phyloP scores from a whole-genome alignment of 23 tunicate genomes.

The Aplidium turbinatum region DNA sequence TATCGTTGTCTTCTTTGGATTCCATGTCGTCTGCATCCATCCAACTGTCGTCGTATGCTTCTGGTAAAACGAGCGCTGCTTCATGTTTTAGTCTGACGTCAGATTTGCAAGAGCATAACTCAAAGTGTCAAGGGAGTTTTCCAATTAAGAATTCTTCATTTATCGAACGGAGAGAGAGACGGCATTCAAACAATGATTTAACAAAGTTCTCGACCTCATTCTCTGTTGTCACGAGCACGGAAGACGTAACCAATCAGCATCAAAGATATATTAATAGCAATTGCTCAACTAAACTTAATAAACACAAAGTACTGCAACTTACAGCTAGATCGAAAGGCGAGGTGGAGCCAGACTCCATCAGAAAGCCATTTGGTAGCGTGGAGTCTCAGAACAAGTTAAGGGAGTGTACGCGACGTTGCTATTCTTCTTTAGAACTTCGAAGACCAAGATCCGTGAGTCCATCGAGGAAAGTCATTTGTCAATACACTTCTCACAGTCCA shows the following conservation, averaged over 20 bases:
- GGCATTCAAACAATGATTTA: too few relatives aligned
- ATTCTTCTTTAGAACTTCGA: neutral
- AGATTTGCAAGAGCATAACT: conserved; percentile 1
- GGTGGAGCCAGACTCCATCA: too few relatives aligned
- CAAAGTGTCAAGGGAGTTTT: neutral
- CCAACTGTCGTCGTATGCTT: conserved; percentile 29
- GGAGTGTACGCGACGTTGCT: neutral
- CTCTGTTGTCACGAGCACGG: neutral
- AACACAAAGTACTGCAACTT: neutral
- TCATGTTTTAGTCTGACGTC: conserved; percentile 42
- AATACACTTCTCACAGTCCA: conserved; percentile 5
- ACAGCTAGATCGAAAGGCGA: too few relatives aligned
- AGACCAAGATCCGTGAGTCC: conserved; percentile 14
- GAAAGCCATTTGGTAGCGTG: neutral
- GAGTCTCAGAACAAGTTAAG: neutral
- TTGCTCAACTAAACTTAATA: neutral
- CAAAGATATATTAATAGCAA: neutral
- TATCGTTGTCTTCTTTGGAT: conserved; percentile 43
- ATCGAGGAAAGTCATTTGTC: conserved; percentile 37
- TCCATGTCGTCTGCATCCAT: conserved; percentile 43
- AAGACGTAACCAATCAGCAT: neutral
- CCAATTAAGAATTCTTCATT: neutral
- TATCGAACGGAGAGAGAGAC: neutral
- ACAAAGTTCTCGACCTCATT: neutral
- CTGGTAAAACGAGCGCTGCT: conserved; percentile 21